Conservation (phyloP, 2,113 vertebrate genomes). For the Brachyistius frenatus region DNA sequence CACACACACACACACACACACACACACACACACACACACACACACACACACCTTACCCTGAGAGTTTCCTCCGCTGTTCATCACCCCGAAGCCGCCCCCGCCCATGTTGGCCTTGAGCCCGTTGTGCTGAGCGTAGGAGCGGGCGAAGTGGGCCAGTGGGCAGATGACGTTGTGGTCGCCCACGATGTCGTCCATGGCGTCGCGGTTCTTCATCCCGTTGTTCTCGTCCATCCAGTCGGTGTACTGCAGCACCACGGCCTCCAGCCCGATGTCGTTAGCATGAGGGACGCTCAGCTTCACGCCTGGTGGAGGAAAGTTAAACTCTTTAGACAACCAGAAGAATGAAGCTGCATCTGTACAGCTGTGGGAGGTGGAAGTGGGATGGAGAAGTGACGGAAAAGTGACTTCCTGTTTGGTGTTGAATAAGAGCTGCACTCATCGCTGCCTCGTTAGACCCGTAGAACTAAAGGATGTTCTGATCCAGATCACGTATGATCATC, state of each 20-base stretch:
- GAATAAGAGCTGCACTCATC: too few relatives aligned
- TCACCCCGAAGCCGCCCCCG: slow-evolving; percentile 42
- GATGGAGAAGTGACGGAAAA: too few relatives aligned
- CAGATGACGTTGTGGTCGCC: slow-evolving; percentile 95
- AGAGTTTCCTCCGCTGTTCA: slow-evolving; percentile 75
- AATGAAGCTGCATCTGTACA: too few relatives aligned
- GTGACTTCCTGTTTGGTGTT: too few relatives aligned
- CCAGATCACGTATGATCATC: too few relatives aligned
- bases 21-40: too few relatives aligned
- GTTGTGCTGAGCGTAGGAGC: slow-evolving; percentile 83
- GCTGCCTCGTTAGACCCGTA: too few relatives aligned
- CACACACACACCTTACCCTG: slow-evolving; percentile 62
- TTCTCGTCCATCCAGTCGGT: slow-evolving; percentile 94
- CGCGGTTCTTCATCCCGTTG: slow-evolving; percentile 89
- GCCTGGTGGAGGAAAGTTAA: slow-evolving; percentile 74
- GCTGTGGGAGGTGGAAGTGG: too few relatives aligned
- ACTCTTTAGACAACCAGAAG: too few relatives aligned
- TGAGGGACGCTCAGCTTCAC: slow-evolving; percentile 91
- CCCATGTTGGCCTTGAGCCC: slow-evolving; percentile 73
- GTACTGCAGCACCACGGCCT: slow-evolving; percentile 93
- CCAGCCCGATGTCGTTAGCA: slow-evolving; percentile 90
- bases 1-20: too few relatives aligned
- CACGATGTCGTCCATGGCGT: slow-evolving; percentile 92
- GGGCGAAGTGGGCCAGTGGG: slow-evolving; percentile 89
- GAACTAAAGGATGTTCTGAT: too few relatives aligned